A percentile compares a stretch with the other conserved stretches of the same genome.
phyloP scores from a whole-genome alignment of 2,888 invertebrate genomes.

The Tethea ocularis region DNA sequence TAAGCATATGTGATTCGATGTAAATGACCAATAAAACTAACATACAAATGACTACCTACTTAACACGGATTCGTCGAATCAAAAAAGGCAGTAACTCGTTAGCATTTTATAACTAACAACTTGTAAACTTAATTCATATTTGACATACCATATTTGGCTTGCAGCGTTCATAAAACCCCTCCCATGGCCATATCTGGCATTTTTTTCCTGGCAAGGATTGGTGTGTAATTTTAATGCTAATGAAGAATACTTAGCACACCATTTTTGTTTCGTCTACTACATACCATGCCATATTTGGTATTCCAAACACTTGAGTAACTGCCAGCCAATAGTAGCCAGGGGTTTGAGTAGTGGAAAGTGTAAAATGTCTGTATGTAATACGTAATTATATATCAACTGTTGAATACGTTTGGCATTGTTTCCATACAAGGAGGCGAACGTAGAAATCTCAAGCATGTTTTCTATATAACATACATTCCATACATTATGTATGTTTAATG shows the following conservation, averaged over 20 bases:
- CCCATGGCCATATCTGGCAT: conserved; percentile 59
- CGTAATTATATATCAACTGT: neutral
- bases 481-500: neutral
- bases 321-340: neutral
- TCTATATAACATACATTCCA: conserved; percentile 2
- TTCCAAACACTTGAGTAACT: neutral
- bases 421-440: neutral
- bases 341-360: neutral
- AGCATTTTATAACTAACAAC: conserved; percentile 42
- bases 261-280: conserved; percentile 43
- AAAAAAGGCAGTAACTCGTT: conserved; percentile 54
- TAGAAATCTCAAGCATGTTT: neutral
- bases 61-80: conserved; percentile 49
- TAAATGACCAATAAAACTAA: conserved; percentile 26
- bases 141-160: conserved; percentile 35
- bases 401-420: neutral
- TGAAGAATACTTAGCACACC: conserved; percentile 58
- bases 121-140: conserved; percentile 21
- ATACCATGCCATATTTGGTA: conserved; percentile 35
- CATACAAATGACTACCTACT: conserved; percentile 35
- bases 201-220: conserved; percentile 48
- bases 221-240: conserved; percentile 50
- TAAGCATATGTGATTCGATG: conserved; percentile 14
- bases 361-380: conserved; percentile 1
- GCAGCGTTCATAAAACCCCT: conserved; percentile 42